These are phyloP conservation scores for Chrysogorgia sp. DNA, from an alignment of 92 coral and sea anemone species.

Conservation along the genomic window DNA sequence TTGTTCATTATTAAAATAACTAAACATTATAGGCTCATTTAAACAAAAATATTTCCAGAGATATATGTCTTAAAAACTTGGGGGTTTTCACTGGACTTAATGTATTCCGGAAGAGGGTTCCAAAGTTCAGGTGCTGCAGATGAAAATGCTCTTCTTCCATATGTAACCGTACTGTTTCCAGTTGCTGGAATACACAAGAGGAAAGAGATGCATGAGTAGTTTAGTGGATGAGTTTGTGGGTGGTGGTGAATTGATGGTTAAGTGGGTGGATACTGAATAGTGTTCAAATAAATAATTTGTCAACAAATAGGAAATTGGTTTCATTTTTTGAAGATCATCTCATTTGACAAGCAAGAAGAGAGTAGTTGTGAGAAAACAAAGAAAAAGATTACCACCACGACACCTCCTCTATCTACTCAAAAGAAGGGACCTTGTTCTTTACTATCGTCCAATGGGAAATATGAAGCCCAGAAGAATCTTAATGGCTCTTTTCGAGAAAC, in stretches of 20 bases:
- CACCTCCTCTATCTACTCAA: background rate
- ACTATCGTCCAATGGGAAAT: background rate
- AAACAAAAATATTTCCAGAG: too few relatives aligned
- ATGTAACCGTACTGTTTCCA: too few relatives aligned
- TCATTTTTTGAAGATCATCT: background rate
- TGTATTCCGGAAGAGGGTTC: too few relatives aligned
- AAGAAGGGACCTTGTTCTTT: constrained; percentile 15
- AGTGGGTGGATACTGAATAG: constrained; percentile 55
- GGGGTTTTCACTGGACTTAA: too few relatives aligned
- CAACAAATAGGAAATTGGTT: background rate
- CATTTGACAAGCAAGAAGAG: constrained; percentile 10
- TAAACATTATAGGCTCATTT: too few relatives aligned
- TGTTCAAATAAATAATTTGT: background rate
- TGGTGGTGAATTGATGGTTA: constrained; percentile 70
- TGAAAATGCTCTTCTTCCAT: too few relatives aligned
- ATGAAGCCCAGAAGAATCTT: constrained; percentile 27
- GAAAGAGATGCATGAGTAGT: background rate
- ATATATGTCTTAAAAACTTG: too few relatives aligned
- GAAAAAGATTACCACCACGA: constrained; percentile 5
- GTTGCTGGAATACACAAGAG: too few relatives aligned
- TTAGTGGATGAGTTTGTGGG: background rate
- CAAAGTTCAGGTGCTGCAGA: too few relatives aligned
- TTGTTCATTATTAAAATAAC: too few relatives aligned
- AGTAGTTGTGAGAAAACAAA: background rate
- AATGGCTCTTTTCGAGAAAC: constrained; percentile 32